Base-by-base conservation (phyloP, 2,888 invertebrate species). In the Epistrophe eligans region DNA sequence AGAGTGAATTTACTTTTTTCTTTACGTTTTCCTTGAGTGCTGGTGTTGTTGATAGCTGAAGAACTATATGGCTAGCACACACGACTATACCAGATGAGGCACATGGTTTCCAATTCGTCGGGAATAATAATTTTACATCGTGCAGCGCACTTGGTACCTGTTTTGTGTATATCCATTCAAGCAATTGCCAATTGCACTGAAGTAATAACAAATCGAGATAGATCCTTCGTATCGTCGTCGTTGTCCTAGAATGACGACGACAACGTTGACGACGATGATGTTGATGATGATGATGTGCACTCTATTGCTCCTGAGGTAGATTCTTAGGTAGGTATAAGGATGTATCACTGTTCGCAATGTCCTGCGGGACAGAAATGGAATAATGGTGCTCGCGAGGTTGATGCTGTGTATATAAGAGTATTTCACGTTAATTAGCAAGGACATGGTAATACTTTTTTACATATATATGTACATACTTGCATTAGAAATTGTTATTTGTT, bases 201-300 rank as follows among this genome's bases (percentile, higher is more conserved):
- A 84, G 79, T 71, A 76, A 84, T 84, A 84, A 84, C 77, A 84
- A 81, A 84, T 84, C 81, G 72, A 67, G 81, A 76, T 57, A 64
- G 67, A 84, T 84, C 52, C 76, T 58, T 45, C 28, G n/a, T n/a
- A n/a, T n/a, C n/a, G n/a, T n/a, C n/a, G n/a, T n/a, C n/a, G 10
- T 15, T 13, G 2, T 70, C 13, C 38, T 35, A 40, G 38, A 35
- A 60, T 60, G 9, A 52, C 8, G 35, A 38, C 2, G 24, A 38
- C 15, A 38, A 48, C 17, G n/a, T 24, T 9, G 19, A 15, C n/a
- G 24, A 40, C 15, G 50, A 35, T 9, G 11, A 28, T 8, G 19
- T 8, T n/a, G n/a, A 40, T 13, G 50, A 32, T 8, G 10, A 40
- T 8, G 35, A 19, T n/a, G 64, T 38, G 28, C 52, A 55, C 28